Conservation (phyloP, 2,797 vertebrate genomes). For the Helicolenus hilgendorfi region DNA sequence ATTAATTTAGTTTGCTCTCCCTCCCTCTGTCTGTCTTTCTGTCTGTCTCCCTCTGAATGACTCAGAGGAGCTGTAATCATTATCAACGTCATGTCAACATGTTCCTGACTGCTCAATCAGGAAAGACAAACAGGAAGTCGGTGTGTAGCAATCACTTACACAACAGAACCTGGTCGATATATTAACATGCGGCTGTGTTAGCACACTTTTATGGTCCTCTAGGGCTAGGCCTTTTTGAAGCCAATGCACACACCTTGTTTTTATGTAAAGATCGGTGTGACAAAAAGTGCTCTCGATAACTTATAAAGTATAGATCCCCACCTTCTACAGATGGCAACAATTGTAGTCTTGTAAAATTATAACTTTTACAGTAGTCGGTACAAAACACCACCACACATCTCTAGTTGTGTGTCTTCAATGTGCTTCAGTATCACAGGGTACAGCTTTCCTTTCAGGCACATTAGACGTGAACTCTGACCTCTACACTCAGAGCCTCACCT, state of each 20-base stretch:
- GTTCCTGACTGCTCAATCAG: conserved; percentile 52
- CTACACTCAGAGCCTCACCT: background rate
- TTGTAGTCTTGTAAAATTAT: background rate
- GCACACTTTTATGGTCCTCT: background rate
- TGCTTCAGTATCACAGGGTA: background rate
- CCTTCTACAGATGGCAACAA: background rate
- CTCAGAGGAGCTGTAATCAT: conserved; percentile 36
- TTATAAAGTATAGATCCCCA: background rate
- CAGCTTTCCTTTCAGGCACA: background rate
- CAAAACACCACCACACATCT: background rate
- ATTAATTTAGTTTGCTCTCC: conserved; percentile 22
- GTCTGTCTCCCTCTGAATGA: background rate
- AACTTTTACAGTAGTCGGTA: background rate
- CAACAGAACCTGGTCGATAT: conserved; percentile 22
- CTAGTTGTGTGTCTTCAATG: background rate
- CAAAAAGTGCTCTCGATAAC: background rate
- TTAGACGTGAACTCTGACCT: conserved; percentile 11
- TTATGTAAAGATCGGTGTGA: background rate
- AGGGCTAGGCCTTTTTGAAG: background rate
- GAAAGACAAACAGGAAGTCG: conserved; percentile 57
- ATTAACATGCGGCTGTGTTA: conserved; percentile 7
- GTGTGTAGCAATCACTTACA: conserved; percentile 19
- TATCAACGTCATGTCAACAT: conserved; percentile 40
- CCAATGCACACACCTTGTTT: background rate
- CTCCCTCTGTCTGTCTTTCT: background rate